Evolutionary conservation across 1,140 invertebrate species (phyloP).

Genomic region (Goniozus legneri): DNA sequence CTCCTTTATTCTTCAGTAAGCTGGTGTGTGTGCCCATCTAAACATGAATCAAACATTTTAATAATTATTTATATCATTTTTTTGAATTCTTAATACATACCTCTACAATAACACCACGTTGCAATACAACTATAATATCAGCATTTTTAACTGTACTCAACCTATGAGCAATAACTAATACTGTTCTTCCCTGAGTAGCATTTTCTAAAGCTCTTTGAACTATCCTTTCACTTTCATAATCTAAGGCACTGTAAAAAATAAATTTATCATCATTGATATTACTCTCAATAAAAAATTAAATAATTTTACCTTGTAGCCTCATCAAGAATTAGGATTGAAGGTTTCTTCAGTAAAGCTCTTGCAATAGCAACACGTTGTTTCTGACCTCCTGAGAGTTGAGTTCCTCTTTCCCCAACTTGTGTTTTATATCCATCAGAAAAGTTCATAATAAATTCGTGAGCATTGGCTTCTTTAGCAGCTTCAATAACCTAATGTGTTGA

Average conservation of each 20-base stretch:
- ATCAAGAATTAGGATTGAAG: slow-evolving; percentile 80
- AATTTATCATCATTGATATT: neutral
- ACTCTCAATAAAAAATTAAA: neutral
- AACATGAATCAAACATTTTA: slow-evolving; percentile 39
- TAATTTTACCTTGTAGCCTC: slow-evolving; percentile 80
- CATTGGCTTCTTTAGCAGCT: slow-evolving; percentile 86
- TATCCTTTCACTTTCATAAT: slow-evolving; percentile 83
- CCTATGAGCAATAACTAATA: slow-evolving; percentile 85
- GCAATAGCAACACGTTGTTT: slow-evolving; percentile 90
- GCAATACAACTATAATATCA: slow-evolving; percentile 82
- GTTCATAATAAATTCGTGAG: slow-evolving; percentile 80
- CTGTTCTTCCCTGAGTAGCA: slow-evolving; percentile 75
- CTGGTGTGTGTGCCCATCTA: slow-evolving; percentile 63
- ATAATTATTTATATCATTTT: slow-evolving; percentile 13
- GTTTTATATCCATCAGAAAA: slow-evolving; percentile 87
- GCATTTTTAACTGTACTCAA: slow-evolving; percentile 85
- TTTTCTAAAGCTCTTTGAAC: slow-evolving; percentile 81
- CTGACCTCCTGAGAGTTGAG: slow-evolving; percentile 87
- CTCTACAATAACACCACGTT: slow-evolving; percentile 77
- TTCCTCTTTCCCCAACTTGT: slow-evolving; percentile 82
- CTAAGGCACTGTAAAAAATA: slow-evolving; percentile 69
- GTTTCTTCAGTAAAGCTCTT: slow-evolving; percentile 82
- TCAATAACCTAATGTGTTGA: slow-evolving; percentile 56
- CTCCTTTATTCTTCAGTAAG: slow-evolving; percentile 60
- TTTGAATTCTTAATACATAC: slow-evolving; percentile 51